Base-by-base conservation (phyloP, 2,113 vertebrate genomes). In the Corythornis madagascariensis region DNA sequence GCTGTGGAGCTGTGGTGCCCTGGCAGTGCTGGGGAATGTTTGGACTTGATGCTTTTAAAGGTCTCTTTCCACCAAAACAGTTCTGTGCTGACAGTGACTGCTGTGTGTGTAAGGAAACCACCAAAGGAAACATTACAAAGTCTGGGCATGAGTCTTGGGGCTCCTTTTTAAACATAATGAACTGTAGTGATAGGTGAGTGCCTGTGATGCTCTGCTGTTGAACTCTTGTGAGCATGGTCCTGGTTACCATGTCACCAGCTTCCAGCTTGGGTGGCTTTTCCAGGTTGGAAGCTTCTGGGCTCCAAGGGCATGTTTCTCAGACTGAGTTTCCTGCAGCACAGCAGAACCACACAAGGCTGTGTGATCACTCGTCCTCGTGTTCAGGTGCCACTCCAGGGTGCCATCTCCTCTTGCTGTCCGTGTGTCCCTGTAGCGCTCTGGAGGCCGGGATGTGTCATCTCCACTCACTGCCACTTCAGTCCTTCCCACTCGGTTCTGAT, bases 311-410 rank as follows among this genome's bases (percentile, higher is more conserved):
- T 33, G 12, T 19, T 13, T 31, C 12, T 13, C 12, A 1, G 16
- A 7, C 2, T 1, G 21, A 2, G 2, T 7, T 40, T 35, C 18
- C 40, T 22, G 22, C 0, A 7, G 61, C 2, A 1, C 1, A 4
- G 26, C 57, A 48, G 43, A 63, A 1, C 16, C 2, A 16, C 33
- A 0, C 26, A 13, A 52, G 66, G 2, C 65, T 20, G 50, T 21
- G 26, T 33, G 3, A 2, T 14, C 28, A 3, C 19, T 7, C 18
- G 40, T 55, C n/a, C 4, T 2, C 5, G 16, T 25, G 18, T 17
- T 19, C 13, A 24, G 63, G 66, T 52, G 14, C 26, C 2, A 4
- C 9, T 45, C 25, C 3, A 7, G 66, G 33, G 6, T 59, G 31
- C 28, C 5, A 1, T 16, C 40, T 19, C 24, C 3, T 1, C 38